Evolutionary conservation across 35 echinoderm and acorn worm genomes (phyloP).

Genomic region (Hemicentrotus pulcherrimus): DNA sequence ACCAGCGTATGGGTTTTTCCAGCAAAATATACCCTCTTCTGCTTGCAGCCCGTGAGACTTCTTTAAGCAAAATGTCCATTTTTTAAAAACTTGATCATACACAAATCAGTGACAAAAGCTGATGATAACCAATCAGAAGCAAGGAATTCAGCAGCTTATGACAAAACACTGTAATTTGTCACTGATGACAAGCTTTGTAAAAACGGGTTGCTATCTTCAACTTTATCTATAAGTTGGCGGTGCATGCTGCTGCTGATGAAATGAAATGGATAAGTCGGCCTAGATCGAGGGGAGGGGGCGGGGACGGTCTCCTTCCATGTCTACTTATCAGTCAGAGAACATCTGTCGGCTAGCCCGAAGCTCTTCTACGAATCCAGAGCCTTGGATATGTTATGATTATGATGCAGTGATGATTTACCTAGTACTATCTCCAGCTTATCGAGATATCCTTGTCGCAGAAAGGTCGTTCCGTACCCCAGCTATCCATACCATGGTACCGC

Average conservation of each 20-base stretch:
- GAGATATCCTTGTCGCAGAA: not conserved
- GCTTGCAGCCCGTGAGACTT: no score
- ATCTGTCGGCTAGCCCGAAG: not conserved
- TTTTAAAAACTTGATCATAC: no score
- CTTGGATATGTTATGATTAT: not conserved
- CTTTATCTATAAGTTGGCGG: not conserved
- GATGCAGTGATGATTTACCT: not conserved
- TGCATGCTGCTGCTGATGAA: not conserved
- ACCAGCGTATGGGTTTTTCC: no score
- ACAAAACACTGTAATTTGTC: no score
- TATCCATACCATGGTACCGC: not conserved
- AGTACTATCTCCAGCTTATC: not conserved
- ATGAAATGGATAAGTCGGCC: not conserved
- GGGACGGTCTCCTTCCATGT: not conserved
- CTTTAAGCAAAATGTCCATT: no score
- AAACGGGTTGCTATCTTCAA: not conserved
- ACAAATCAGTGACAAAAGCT: no score
- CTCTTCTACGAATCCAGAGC: not conserved
- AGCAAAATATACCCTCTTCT: no score
- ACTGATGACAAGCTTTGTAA: no score
- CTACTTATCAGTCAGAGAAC: not conserved
- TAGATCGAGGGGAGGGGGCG: not conserved
- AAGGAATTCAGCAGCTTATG: no score
- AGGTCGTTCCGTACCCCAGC: not conserved
- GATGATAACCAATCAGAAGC: no score